These are phyloP conservation scores for Diplazon laetatorius DNA, from an alignment of 2,888 invertebrate species.

Conservation along the genomic window DNA sequence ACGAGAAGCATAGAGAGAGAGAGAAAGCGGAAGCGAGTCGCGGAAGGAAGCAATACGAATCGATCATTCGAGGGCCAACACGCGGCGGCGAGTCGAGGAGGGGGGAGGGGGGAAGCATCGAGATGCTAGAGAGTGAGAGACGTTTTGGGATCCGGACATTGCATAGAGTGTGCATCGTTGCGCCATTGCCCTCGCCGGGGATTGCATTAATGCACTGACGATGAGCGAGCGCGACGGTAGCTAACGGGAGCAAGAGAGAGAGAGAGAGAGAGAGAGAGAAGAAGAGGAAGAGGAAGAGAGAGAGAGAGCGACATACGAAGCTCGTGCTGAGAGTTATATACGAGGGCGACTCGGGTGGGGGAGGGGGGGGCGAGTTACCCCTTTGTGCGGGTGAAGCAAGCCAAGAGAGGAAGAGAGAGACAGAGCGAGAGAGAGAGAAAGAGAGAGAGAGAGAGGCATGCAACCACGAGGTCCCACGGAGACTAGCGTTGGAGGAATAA, in stretches of 20 bases:
- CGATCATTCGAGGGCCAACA: no score
- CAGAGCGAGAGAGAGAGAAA: constrained; percentile 8
- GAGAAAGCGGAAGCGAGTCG: background rate
- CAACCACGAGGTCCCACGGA: constrained; percentile 31
- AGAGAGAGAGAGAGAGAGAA: constrained; percentile 16
- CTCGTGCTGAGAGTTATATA: constrained; percentile 33
- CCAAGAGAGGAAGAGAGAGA: constrained; percentile 17
- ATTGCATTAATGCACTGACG: constrained; percentile 58
- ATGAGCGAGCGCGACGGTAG: constrained; percentile 31
- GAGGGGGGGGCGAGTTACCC: constrained; percentile 67
- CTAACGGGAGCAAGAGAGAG: no score
- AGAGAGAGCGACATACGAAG: constrained; percentile 7
- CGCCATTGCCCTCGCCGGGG: constrained; percentile 44
- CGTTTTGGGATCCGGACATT: constrained; percentile 33
- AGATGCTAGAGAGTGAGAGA: constrained; percentile 18
- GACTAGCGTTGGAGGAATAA: constrained; percentile 44
- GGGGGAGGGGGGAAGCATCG: constrained; percentile 59
- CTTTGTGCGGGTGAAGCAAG: constrained; percentile 34
- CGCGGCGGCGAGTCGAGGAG: constrained; percentile 54
- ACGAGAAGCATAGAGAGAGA: constrained; percentile 8
- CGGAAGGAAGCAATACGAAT: background rate
- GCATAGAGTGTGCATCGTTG: constrained; percentile 46
- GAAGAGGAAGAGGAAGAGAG: constrained; percentile 28
- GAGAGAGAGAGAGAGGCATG: background rate
- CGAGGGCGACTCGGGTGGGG: constrained; percentile 55